Conservation (phyloP, 2,888 invertebrate genomes). For the Parochlus steinenii region DNA sequence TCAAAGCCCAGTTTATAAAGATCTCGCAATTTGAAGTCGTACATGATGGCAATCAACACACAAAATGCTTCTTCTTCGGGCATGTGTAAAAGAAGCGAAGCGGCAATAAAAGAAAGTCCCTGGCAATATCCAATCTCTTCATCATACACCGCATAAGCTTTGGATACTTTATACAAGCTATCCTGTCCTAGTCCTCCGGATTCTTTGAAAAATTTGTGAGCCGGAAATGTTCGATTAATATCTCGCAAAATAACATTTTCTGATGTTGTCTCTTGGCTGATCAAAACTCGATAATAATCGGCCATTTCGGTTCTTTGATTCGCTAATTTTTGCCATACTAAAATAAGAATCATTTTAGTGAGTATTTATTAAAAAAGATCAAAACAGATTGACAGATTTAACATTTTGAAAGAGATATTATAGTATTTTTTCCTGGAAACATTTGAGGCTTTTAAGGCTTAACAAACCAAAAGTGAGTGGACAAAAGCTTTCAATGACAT, state of each 20-base stretch:
- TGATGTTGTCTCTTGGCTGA: constrained; percentile 76
- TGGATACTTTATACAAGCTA: constrained; percentile 84
- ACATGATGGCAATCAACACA: constrained; percentile 92
- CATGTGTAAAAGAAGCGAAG: constrained; percentile 92
- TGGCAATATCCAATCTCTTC: constrained; percentile 98
- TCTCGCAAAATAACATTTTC: constrained; percentile 93
- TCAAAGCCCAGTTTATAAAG: constrained; percentile 95
- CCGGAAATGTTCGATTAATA: constrained; percentile 96
- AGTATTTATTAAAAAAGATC: no score
- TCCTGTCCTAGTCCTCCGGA: constrained; percentile 92
- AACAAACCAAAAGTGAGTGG: no score
- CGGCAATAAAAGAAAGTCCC: constrained; percentile 93
- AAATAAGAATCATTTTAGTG: no score
- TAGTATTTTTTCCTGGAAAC: no score
- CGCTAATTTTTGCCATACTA: constrained; percentile 93
- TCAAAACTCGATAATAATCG: constrained; percentile 81
- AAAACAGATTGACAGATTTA: no score
- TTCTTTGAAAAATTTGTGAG: constrained; percentile 95
- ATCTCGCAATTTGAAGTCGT: constrained; percentile 84
- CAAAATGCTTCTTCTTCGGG: constrained; percentile 99
- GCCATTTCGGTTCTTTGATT: constrained; percentile 70
- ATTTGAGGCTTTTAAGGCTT: no score
- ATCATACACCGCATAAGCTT: constrained; percentile 95
- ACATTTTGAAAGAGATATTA: no score
- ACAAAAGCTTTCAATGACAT: no score